These are phyloP conservation scores for Vidua macroura DNA, from an alignment of 2,113 vertebrate species.

Conservation along the genomic window DNA sequence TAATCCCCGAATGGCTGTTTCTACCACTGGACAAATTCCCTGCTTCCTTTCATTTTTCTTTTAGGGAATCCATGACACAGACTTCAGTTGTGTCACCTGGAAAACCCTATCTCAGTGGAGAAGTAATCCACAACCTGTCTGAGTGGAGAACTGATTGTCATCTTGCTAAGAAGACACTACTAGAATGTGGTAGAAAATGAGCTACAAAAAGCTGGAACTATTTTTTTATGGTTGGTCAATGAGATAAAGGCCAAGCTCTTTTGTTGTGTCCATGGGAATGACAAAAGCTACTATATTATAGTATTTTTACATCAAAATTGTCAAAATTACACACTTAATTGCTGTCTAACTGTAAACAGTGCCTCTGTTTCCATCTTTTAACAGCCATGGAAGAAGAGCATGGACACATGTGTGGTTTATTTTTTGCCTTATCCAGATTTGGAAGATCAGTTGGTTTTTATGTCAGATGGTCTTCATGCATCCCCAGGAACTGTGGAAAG, in stretches of 20 bases:
- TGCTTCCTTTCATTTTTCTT: not conserved
- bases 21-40: not conserved
- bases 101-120: not conserved
- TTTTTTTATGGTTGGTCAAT: not conserved
- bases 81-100: not conserved
- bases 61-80: not conserved
- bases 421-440: not conserved
- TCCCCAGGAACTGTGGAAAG: not conserved
- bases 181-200: not conserved
- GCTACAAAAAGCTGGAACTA: not conserved
- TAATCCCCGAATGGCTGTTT: not conserved
- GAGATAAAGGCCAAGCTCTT: not conserved
- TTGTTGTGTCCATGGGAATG: not conserved
- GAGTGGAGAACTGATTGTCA: not conserved
- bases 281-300: not conserved
- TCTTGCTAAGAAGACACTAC: not conserved
- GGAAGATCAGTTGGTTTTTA: not conserved
- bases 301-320: not conserved
- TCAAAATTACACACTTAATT: not conserved
- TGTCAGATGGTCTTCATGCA: not conserved
- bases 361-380: not conserved
- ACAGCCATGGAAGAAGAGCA: not conserved
- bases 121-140: not conserved
- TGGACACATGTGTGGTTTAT: accelerated
- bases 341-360: not conserved